These are phyloP conservation scores for Acromyrmex heyeri DNA, from an alignment of 1,140 invertebrate genomes.

Conservation along the genomic window DNA sequence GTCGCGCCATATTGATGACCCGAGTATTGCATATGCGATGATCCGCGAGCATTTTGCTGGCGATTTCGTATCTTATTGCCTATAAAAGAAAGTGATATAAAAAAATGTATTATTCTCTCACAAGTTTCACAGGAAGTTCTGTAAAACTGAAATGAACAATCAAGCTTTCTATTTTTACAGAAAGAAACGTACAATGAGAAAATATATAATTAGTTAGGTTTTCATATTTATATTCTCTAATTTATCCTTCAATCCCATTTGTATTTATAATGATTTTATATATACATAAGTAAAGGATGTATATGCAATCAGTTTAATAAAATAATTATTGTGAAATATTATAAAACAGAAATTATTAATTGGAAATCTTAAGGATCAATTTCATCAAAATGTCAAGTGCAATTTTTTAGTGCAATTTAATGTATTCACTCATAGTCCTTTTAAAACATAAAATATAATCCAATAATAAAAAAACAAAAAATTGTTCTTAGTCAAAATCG, in stretches of 20 bases:
- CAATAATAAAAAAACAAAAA: neutral
- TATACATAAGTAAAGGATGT: neutral
- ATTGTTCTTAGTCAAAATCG: neutral
- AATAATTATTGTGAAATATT: neutral
- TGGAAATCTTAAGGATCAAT: neutral
- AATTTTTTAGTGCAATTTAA: neutral
- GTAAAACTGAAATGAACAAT: neutral
- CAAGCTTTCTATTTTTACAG: neutral
- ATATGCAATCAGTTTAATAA: neutral
- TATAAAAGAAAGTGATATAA: neutral
- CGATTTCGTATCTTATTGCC: conserved; percentile 15
- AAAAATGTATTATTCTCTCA: neutral
- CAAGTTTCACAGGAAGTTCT: neutral
- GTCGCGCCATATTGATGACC: neutral
- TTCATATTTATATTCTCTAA: neutral
- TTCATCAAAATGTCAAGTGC: neutral
- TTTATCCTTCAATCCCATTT: neutral
- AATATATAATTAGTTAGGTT: neutral
- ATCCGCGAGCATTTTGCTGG: neutral
- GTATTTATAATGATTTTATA: neutral
- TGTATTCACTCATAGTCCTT: neutral
- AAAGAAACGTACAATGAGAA: neutral
- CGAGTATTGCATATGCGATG: neutral
- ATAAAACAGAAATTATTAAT: neutral
- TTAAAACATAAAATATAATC: neutral